These are phyloP conservation scores for Microtus richardsoni DNA, from an alignment of 2,113 vertebrate genomes.

Conservation along the genomic window DNA sequence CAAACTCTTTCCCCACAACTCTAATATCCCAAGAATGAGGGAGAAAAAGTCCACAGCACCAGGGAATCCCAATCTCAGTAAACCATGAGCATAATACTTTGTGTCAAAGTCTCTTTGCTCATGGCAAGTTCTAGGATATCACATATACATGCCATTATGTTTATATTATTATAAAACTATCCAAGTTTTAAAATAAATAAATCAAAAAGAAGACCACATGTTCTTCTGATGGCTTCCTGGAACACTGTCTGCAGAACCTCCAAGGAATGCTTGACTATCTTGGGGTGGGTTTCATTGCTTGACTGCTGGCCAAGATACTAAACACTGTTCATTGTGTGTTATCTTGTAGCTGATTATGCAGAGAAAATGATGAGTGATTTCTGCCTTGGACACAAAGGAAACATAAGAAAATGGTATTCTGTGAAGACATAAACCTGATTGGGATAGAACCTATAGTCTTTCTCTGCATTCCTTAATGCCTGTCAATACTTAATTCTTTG, in stretches of 20 bases:
- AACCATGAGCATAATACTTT: background rate
- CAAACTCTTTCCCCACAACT: background rate
- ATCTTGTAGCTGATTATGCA: background rate
- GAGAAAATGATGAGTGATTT: background rate
- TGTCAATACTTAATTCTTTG: background rate
- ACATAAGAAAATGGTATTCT: background rate
- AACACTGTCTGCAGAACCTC: background rate
- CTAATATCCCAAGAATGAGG: constrained; percentile 20
- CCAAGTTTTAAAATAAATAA: constrained; percentile 1
- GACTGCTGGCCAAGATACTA: background rate
- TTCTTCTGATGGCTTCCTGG: background rate
- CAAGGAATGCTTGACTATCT: background rate
- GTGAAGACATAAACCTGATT: background rate
- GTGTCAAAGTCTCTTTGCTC: background rate
- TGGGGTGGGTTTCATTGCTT: background rate
- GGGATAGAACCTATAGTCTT: background rate
- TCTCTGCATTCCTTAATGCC: background rate
- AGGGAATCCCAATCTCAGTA: background rate
- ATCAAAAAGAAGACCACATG: background rate
- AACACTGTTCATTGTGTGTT: background rate
- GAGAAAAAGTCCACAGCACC: background rate
- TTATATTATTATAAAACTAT: constrained; percentile 27
- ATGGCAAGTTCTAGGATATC: constrained; percentile 15
- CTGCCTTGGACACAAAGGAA: background rate
- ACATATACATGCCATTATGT: background rate